These are phyloP conservation scores for Drosophila melanica DNA, from an alignment of 1,140 invertebrate species.

Conservation along the genomic window DNA sequence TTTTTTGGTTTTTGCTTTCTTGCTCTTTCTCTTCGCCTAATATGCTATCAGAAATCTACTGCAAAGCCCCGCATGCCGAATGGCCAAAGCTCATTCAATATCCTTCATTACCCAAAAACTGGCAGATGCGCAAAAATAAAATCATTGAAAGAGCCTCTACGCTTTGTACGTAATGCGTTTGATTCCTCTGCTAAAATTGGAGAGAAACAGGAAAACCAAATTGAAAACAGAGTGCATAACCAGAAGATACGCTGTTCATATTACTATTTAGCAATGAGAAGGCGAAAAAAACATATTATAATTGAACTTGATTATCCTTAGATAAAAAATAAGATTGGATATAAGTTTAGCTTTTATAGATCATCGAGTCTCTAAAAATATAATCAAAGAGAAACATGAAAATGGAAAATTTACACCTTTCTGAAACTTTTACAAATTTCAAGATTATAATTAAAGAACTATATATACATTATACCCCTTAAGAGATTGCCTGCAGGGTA, in stretches of 20 bases:
- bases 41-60: constrained; percentile 68
- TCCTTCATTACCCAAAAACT: constrained; percentile 76
- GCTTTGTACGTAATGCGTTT: constrained; percentile 79
- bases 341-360: too few species aligned
- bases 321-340: too few species aligned
- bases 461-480: neutral
- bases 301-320: too few species aligned
- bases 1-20: constrained; percentile 32
- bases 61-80: constrained; percentile 32
- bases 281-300: too few species aligned
- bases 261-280: neutral
- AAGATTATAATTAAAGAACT: too few species aligned
- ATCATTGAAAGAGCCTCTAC: constrained; percentile 67
- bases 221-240: neutral
- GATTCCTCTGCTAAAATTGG: constrained; percentile 63
- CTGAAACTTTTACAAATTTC: too few species aligned
- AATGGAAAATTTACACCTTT: too few species aligned
- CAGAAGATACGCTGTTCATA: neutral
- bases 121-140: constrained; percentile 79
- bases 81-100: constrained; percentile 73
- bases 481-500: neutral
- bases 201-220: neutral
- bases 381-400: too few species aligned
- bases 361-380: too few species aligned
- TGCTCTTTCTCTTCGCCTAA: constrained; percentile 20